A percentile compares a stretch with the other conserved stretches of the same genome.
Conservation (phyloP, 2,888 invertebrate genomes). For the Pasiphila rectangulata region DNA sequence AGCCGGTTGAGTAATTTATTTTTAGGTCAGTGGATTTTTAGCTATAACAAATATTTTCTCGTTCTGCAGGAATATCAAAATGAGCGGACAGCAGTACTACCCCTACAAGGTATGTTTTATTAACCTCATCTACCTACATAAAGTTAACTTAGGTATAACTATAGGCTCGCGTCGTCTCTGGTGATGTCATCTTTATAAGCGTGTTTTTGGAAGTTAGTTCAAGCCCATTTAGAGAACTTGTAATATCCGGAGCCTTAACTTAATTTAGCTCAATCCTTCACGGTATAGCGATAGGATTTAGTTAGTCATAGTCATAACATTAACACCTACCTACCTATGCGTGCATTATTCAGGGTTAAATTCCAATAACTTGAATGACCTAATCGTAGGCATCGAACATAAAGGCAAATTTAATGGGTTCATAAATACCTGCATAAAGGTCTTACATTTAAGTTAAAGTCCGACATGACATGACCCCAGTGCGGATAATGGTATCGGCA, state of each 20-base stretch:
- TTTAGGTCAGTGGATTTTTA: slow-evolving; percentile 53
- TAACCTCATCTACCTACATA: background rate
- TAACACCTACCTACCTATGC: background rate
- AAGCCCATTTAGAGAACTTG: background rate
- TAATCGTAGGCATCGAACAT: background rate
- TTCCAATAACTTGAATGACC: background rate
- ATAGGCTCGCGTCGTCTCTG: slow-evolving; percentile 58
- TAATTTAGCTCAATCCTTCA: background rate
- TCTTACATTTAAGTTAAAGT: too few relatives aligned
- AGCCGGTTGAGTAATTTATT: slow-evolving; percentile 67
- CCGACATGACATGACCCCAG: too few relatives aligned
- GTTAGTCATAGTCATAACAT: slow-evolving; percentile 1
- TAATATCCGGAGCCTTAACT: background rate
- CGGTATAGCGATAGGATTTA: background rate
- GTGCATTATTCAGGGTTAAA: background rate
- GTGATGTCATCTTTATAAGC: slow-evolving; percentile 71
- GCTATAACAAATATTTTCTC: slow-evolving; percentile 42
- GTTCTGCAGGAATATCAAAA: slow-evolving; percentile 75
- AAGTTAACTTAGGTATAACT: slow-evolving; percentile 26
- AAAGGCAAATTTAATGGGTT: too few relatives aligned
- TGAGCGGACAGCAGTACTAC: slow-evolving; percentile 91
- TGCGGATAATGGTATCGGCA: too few relatives aligned
- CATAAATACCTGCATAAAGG: too few relatives aligned
- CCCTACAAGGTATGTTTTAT: slow-evolving; percentile 88
- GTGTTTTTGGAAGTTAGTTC: slow-evolving; percentile 30